Evolutionary conservation across 2,113 vertebrate species (phyloP), one percentile per base, ranked within the genome.

Genomic region (Microtus pennsylvanicus): DNA sequence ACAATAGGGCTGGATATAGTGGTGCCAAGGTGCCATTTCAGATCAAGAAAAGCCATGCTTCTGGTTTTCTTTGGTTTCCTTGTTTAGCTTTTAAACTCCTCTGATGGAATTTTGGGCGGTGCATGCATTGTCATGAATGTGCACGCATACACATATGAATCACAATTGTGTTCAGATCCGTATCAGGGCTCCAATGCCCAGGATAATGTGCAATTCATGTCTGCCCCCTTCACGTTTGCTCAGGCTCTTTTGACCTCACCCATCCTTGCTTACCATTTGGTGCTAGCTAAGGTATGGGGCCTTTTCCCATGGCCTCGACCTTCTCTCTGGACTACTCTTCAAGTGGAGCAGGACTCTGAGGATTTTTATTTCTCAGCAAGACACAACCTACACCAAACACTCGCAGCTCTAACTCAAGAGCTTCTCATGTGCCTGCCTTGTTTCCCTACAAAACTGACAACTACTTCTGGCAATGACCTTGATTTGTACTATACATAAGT

Each of bases 21-120:
- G 33, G 33, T 45, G 93, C 52, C 55, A 1, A 58, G 90, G 45
- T 67, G 67, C 35, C 74, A 89, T 86, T 95, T 91, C 55, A 69
- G 24, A 93, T 63, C 14, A 89, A 94, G 70, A 67, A 93, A 94
- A 33, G 13, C n/a, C 67, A 30, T 22, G 45, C 65, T 91, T 92
- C 87, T 81, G 47, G 55, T 52, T 52, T 78, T 77, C 19, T 67
- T 61, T 47, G 65, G 81, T 65, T 92, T 85, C 35, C 22, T 76
- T 80, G 14, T 90, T 38, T 90, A 45, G n/a, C 47, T 90, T 94
- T 58, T 26, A 91, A 94, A 78, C 2, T 86, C 55, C 58, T 82
- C n/a, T 72, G 87, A 93, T 91, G 28, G 30, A 90, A 77, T 96
- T 94, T 87, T 14, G 45, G 38, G 28, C 72, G 74, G 78, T 65